Conservation (phyloP, 2,113 vertebrate genomes). For the Sebastes schlegelii region DNA sequence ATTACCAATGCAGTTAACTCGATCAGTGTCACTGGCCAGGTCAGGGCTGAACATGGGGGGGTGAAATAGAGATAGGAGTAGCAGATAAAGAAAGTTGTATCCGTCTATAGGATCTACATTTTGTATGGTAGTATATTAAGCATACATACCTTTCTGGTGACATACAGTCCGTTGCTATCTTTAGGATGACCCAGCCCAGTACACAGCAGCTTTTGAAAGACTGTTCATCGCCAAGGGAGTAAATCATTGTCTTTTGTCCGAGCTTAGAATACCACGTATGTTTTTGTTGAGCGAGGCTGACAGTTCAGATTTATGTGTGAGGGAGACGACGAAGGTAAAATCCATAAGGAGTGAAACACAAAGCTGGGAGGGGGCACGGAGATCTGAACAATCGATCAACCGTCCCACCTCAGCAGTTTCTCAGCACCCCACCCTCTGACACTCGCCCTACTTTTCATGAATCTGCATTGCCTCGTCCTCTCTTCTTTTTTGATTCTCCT, state of each 20-base stretch:
- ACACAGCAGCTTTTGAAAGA: background rate
- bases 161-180: too few relatives aligned
- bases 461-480: background rate
- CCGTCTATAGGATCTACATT: too few relatives aligned
- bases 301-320: slow-evolving; percentile 33
- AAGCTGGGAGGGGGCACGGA: background rate
- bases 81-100: too few relatives aligned
- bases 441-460: slow-evolving; percentile 3
- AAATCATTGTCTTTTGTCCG: background rate
- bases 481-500: background rate
- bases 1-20: slow-evolving; percentile 24
- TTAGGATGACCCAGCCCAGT: background rate
- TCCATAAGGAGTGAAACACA: slow-evolving; percentile 39
- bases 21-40: background rate
- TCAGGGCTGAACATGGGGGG: background rate
- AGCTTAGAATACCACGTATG: slow-evolving; percentile 1
- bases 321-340: slow-evolving; percentile 25
- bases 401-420: slow-evolving; percentile 18
- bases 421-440: background rate
- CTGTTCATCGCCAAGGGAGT: background rate
- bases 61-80: background rate
- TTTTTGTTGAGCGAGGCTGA: slow-evolving; percentile 37
- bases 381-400: slow-evolving; percentile 37
- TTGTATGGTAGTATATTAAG: too few relatives aligned
- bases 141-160: too few relatives aligned